Evolutionary conservation across 2,888 invertebrate genomes (phyloP).

Genomic region (Atherix ibis): DNA sequence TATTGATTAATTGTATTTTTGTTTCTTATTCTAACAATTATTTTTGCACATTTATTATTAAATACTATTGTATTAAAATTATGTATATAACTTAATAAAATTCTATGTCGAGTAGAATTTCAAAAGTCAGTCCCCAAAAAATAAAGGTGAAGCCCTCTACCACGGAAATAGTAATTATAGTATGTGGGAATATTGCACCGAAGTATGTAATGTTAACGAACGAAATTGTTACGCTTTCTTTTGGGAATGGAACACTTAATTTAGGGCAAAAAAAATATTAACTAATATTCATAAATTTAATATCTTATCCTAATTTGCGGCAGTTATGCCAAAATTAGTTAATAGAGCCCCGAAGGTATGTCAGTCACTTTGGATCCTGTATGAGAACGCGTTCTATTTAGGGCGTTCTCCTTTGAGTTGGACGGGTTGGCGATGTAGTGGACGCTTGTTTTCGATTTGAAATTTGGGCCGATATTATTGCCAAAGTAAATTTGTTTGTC

Average conservation of each 20-base stretch:
- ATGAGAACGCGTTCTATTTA: conserved; percentile 28
- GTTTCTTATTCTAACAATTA: no score
- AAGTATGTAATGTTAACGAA: background rate
- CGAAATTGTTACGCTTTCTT: background rate
- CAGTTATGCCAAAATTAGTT: background rate
- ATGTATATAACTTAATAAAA: conserved; percentile 13
- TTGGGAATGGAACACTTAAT: background rate
- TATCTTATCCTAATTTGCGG: background rate
- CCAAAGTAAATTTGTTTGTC: conserved; percentile 30
- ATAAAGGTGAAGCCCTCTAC: conserved; percentile 6
- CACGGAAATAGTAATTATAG: no score
- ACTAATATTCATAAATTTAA: conserved; percentile 1
- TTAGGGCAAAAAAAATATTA: conserved; percentile 3
- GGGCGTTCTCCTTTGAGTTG: no score
- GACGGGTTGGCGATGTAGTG: no score
- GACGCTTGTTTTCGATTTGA: conserved; percentile 17
- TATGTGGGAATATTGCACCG: conserved; percentile 11
- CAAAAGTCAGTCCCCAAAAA: conserved; percentile 9
- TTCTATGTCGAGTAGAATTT: conserved; percentile 11
- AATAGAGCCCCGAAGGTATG: conserved; percentile 58
- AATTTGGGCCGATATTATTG: conserved; percentile 20
- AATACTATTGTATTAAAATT: no score
- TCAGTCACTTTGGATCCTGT: conserved; percentile 50
- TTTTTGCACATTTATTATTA: no score
- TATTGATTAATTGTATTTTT: no score